Conservation (phyloP, 2,113 vertebrate species). For the Neoarius graeffei region DNA sequence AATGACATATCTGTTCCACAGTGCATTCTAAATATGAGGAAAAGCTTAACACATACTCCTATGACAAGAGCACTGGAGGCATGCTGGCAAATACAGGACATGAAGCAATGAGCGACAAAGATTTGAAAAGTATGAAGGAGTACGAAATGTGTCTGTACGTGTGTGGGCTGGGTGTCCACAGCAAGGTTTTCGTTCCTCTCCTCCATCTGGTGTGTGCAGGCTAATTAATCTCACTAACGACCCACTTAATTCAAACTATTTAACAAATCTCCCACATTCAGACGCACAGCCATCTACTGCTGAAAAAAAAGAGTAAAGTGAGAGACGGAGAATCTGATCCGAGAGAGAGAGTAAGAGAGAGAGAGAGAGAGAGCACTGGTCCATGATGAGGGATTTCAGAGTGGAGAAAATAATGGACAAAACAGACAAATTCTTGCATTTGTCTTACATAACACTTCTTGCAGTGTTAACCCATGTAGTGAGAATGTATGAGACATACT, state of each 20-base stretch:
- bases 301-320: constrained; percentile 9
- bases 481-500: neutral
- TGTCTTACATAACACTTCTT: neutral
- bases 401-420: neutral
- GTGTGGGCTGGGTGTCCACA: constrained; percentile 7
- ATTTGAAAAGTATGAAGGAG: neutral
- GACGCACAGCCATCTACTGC: constrained; percentile 23
- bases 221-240: constrained; percentile 54
- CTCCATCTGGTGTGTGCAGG: constrained; percentile 48
- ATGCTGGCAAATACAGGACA: neutral
- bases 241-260: constrained; percentile 56
- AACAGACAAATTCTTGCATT: neutral
- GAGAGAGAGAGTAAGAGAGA: too few relatives aligned
- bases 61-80: neutral
- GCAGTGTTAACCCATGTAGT: neutral
- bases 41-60: neutral
- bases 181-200: constrained; percentile 36
- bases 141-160: constrained; percentile 4
- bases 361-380: neutral
- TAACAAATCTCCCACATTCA: constrained; percentile 51
- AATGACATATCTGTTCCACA: constrained; percentile 14
- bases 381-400: neutral
- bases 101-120: neutral
- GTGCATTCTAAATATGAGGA: neutral
- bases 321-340: constrained; percentile 17